Base-by-base conservation (phyloP, 2,888 invertebrate species). In the Anaspis maculata region DNA sequence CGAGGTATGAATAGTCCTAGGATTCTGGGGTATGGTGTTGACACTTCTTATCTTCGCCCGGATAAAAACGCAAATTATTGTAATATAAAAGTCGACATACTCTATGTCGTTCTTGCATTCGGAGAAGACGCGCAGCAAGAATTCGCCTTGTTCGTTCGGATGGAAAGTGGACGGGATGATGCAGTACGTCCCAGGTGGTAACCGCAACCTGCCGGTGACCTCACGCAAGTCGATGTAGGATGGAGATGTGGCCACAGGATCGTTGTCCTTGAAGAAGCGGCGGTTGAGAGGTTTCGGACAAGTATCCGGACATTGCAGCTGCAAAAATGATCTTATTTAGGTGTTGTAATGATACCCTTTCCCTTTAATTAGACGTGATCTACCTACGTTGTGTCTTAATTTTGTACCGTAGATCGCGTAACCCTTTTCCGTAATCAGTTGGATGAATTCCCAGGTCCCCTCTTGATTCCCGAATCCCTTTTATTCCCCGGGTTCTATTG, bases 131-230 rank as follows among this genome's bases (percentile, higher is more conserved):
- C 98, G 73, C 32, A 98, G 71, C 45, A 98, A 71, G 64, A 96
- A 98, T 64, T 97, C 94, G 15, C 92, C 97, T 57, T 96, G 92
- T 57, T 95, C 88, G 47, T 92, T 83, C 0, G 95, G 89, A 46
- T 97, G 95, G 65, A 94, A 97, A 1, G 97, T 95, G 34, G 94
- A 92, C 2, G 98, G 97, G 32, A 97, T 81, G 51, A 98, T 88
- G 54, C 90, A 85, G 68, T 98, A 98, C 11, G 81, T 78, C 15
- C 97, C 97, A 0, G 92, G 92, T 2, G 89, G 88, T 33, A 97
- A 71, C 61, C 90, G 88, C 68, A 95, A 95, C 14, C 98, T 83
- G 44, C 78, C 81, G 57, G 85, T 87, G 36, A 96, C 88, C 71
- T 97, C 97, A 33, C 97, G 74, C 36, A 94, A 70, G 66, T 98